Evolutionary conservation across 2,888 invertebrate species (phyloP), one percentile per base, ranked within the genome.

Genomic region (Petrolisthes manimaculis): DNA sequence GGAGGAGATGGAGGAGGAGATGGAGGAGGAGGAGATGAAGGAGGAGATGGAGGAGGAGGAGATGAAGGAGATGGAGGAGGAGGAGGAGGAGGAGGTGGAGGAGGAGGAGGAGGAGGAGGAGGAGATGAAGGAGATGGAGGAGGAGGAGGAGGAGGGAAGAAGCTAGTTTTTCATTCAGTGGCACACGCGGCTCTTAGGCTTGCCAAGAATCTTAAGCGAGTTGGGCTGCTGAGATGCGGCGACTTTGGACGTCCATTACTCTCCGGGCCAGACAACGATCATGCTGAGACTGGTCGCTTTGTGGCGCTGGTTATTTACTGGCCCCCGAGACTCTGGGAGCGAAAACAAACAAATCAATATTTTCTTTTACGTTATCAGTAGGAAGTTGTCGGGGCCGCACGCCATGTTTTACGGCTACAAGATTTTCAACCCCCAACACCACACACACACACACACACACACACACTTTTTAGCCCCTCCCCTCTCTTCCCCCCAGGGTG

Each of bases 341-440:
- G 78, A 84, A 78, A 84, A 84, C 84, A 84, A 75, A 84, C 78
- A 84, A 84, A 84, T 84, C 84, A 84, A 78, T 84, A 84, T 18
- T 56, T 78, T 78, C 78, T 84, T n/a, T 84, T 82, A 69, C 61
- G 82, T 67, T 82, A 82, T 82, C 82, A 82, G 82, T 82, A 82
- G 82, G 82, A 82, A 82, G 82, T 82, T 82, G 56, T 53, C 54
- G n/a, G 14, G n/a, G 84, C 24, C 21, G 61, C 55, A 74, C 83
- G 53, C 67, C 84, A 51, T 75, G 84, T 84, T 75, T 74, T 37
- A 84, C 75, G 37, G 24, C 53, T 77, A 56, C 75, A 77, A 61
- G 24, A 84, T 61, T 79, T 71, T 71, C n/a, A 71, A 71, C 61
- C 61, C 61, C 61, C 61, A 14, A 9, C 61, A 61, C 14, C n/a